phyloP scores from a whole-genome alignment of 2,888 invertebrate genomes.

The Aporophyla nigra region DNA sequence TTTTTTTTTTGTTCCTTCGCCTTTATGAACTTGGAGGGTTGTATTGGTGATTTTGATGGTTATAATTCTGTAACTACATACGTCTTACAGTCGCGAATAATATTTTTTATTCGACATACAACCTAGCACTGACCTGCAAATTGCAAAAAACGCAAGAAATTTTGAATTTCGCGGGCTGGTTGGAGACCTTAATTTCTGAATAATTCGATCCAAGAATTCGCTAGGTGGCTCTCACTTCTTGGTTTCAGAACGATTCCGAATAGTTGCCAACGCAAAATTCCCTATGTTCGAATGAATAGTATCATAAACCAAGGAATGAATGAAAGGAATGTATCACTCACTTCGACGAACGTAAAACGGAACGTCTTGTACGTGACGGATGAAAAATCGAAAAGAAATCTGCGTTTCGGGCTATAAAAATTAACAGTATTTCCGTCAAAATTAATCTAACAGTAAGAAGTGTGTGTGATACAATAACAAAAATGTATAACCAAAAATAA shows the following conservation, averaged over 20 bases:
- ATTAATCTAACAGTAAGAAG: constrained; percentile 47
- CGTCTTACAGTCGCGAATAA: too few species aligned
- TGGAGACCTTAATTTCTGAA: not conserved
- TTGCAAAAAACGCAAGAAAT: too few species aligned
- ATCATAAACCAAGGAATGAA: not conserved
- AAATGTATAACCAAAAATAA: constrained; percentile 68
- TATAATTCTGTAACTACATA: too few species aligned
- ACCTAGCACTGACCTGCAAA: too few species aligned
- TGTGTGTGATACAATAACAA: constrained; percentile 63
- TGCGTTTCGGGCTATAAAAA: constrained; percentile 58
- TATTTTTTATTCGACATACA: too few species aligned
- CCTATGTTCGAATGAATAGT: not conserved
- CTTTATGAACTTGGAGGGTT: too few species aligned
- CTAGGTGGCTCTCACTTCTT: too few species aligned
- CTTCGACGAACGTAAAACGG: constrained; percentile 66
- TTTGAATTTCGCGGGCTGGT: too few species aligned
- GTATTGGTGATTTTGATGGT: too few species aligned
- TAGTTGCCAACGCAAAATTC: constrained; percentile 42
- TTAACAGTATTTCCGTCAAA: constrained; percentile 38
- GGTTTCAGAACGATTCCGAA: constrained; percentile 28
- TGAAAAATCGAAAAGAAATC: constrained; percentile 69
- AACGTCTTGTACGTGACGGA: constrained; percentile 73
- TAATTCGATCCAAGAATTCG: too few species aligned
- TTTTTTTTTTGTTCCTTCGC: too few species aligned
- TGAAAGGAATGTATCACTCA: constrained; percentile 1